Evolutionary conservation across 2,797 vertebrate species (phyloP).

Genomic region (Varecia variegata): DNA sequence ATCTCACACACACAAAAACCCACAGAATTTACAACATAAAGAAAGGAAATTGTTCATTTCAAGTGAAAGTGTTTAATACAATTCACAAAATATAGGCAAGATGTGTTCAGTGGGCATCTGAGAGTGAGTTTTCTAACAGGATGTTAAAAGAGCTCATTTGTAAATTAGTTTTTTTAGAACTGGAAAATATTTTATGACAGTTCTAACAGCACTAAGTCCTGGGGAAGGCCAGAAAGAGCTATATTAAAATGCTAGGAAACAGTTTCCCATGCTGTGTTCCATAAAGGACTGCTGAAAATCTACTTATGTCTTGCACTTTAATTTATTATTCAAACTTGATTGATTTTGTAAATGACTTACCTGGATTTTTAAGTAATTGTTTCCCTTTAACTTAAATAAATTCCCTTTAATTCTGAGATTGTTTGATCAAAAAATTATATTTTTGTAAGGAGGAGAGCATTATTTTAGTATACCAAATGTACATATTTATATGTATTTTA

Average conservation of each 20-base stretch:
- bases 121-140: background rate
- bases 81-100: background rate
- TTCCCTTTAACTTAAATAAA: background rate
- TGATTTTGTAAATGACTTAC: background rate
- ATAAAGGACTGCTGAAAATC: background rate
- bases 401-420: background rate
- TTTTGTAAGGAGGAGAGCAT: background rate
- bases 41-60: background rate
- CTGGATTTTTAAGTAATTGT: background rate
- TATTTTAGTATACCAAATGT: background rate
- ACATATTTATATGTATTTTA: background rate
- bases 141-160: background rate
- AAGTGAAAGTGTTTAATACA: background rate
- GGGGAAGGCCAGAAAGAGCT: background rate
- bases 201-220: background rate
- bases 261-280: background rate
- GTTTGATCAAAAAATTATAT: background rate
- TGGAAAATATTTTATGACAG: background rate
- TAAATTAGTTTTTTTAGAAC: background rate
- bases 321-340: background rate
- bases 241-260: background rate
- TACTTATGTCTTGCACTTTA: background rate
- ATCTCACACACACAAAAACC: background rate
- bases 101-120: background rate
- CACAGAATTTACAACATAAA: background rate